These are phyloP conservation scores for Heliconius erato DNA, from an alignment of 2,888 invertebrate species.

Conservation along the genomic window DNA sequence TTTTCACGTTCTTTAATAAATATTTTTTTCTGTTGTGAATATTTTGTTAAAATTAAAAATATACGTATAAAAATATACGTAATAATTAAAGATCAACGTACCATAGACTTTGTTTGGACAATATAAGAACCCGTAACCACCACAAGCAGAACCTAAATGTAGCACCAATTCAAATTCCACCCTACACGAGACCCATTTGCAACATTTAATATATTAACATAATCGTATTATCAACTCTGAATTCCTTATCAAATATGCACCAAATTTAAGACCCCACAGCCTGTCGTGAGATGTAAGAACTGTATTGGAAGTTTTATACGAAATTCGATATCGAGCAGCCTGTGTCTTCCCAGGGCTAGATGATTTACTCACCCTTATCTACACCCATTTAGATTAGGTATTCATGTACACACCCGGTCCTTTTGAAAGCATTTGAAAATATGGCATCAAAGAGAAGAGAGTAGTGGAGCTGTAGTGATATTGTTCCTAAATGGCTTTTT, in stretches of 20 bases:
- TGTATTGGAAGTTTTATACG: conserved; percentile 55
- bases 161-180: background rate
- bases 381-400: conserved; percentile 83
- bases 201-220: conserved; percentile 30
- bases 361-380: conserved; percentile 80
- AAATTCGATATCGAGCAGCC: conserved; percentile 68
- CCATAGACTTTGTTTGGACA: background rate
- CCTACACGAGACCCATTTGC: background rate
- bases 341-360: conserved; percentile 80
- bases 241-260: conserved; percentile 48
- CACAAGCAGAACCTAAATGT: background rate
- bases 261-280: conserved; percentile 56
- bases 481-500: background rate
- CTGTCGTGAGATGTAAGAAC: conserved; percentile 59
- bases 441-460: background rate
- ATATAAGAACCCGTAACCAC: background rate
- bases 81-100: background rate
- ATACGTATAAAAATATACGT: no score
- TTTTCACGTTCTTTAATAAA: background rate
- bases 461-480: background rate
- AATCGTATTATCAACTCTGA: conserved; percentile 39
- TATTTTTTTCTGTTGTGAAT: background rate
- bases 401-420: conserved; percentile 81
- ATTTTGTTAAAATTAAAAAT: background rate
- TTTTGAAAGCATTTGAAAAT: conserved; percentile 64